Evolutionary conservation across 2,113 vertebrate species (phyloP).

Genomic region (Xiphophorus couchianus): DNA sequence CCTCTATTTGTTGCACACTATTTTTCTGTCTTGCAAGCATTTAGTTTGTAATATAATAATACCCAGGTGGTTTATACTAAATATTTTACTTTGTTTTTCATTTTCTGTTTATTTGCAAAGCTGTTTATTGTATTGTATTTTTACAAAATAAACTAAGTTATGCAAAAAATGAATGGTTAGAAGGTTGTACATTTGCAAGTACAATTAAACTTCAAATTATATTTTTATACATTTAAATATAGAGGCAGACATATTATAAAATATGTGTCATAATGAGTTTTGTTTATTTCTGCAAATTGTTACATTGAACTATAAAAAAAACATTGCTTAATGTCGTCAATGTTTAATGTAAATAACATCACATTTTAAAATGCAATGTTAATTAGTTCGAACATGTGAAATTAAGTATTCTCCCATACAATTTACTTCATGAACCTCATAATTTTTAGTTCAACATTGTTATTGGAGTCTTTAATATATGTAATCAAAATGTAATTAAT

Average conservation of each 20-base stretch:
- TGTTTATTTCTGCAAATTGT: not conserved
- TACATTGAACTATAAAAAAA: not conserved
- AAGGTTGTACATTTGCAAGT: not conserved
- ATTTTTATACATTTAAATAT: too few relatives aligned
- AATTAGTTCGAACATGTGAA: not conserved
- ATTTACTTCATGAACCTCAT: too few relatives aligned
- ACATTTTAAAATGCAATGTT: not conserved
- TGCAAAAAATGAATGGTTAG: not conserved
- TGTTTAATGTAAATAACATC: not conserved
- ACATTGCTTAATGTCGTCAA: not conserved
- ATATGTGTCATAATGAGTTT: not conserved
- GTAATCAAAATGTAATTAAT: not conserved
- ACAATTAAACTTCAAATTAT: not conserved
- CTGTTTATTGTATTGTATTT: not conserved
- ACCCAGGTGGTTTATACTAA: not conserved
- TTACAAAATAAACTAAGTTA: not conserved
- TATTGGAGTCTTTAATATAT: not conserved
- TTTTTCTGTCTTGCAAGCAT: not conserved
- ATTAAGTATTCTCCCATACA: not conserved
- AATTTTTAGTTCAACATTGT: not conserved
- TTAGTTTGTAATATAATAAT: not conserved
- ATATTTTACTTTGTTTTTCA: not conserved
- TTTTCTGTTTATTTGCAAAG: not conserved
- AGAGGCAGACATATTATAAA: not conserved
- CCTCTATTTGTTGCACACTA: too few relatives aligned